Conservation (phyloP, 2,797 vertebrate species). For the Synanceia verrucosa region DNA sequence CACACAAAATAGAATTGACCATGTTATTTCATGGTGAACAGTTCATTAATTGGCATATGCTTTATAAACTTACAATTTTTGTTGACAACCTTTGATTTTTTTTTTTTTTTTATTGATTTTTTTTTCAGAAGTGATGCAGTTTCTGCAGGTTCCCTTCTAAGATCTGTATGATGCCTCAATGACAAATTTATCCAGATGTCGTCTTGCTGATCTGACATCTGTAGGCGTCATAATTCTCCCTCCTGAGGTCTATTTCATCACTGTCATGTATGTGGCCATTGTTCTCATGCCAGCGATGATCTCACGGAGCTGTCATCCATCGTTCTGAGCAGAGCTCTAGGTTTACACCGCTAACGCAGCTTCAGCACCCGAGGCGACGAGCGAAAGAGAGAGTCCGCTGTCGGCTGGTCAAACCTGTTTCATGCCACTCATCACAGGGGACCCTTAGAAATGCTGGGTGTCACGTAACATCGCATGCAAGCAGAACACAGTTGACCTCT, state of each 20-base stretch:
- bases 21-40: no score
- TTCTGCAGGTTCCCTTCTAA: no score
- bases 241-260: slow-evolving; percentile 48
- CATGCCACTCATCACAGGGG: slow-evolving; percentile 59
- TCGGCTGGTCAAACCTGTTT: slow-evolving; percentile 67
- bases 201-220: slow-evolving; percentile 24
- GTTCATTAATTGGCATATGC: no score
- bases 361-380: slow-evolving; percentile 54
- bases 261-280: slow-evolving; percentile 44
- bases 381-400: slow-evolving; percentile 46
- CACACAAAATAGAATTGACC: no score
- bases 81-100: neutral
- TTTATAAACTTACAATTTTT: no score
- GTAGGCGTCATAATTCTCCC: neutral
- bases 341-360: slow-evolving; percentile 62
- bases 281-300: slow-evolving; percentile 67
- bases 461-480: slow-evolving; percentile 68
- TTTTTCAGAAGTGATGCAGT: neutral
- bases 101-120: neutral
- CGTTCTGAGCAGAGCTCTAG: slow-evolving; percentile 64
- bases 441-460: slow-evolving; percentile 61
- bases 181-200: slow-evolving; percentile 8
- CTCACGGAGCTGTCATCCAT: slow-evolving; percentile 65
- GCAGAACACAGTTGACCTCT: slow-evolving; percentile 61
- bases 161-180: no score